Base-by-base conservation (phyloP, 1,140 invertebrate genomes). In the Cydia fagiglandana region DNA sequence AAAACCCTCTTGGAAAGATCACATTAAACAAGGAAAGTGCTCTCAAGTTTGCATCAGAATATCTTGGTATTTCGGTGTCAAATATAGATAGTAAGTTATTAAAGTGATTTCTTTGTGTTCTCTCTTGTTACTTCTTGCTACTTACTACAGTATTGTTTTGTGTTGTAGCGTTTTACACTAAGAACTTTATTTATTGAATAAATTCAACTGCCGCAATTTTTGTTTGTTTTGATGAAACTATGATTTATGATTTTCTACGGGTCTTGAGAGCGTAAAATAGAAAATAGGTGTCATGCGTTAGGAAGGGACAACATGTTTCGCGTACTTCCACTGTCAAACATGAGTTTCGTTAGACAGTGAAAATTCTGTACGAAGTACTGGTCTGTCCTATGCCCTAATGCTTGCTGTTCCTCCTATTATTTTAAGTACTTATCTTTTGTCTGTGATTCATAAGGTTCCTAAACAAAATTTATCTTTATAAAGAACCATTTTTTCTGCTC, bases 1-100 rank as follows among this genome's bases (percentile, higher is more conserved):
- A 97, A 93, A 97, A 97, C 93, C 96, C 97, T 28, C 81, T 89
- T 77, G 96, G 95, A 12, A 85, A 81, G 61, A 34, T 24, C 53
- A 88, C 86, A 53, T 73, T 89, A 13, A 81, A 79, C 73, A 77
- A 83, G 53, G 80, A 91, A 53, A 61, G 84, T 61, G 88, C 85
- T 30, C 20, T 85, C 13, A 75, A 84, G 64, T 90, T 86, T 75
- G 75, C 88, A 68, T 77, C 84, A 1, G 77, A 88, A 50, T 83
- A 85, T 75, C 83, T 89, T 41, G 86, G 82, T 20, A 79, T 87
- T n/a, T 83, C 83, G 28, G 41, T 76, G 15, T 64, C 74, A 41
- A 79, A 86, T 66, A 74, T 83, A 41, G 77, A 84, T 76, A 81
- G 17, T 10, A 79, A 74, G 75, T n/a, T 78, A 13, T 73, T 50